Percentiles rank a stretch among this genome's conserved stretches.
Conservation (phyloP, 2,888 invertebrate species). For the Pseudococcus longispinus region DNA sequence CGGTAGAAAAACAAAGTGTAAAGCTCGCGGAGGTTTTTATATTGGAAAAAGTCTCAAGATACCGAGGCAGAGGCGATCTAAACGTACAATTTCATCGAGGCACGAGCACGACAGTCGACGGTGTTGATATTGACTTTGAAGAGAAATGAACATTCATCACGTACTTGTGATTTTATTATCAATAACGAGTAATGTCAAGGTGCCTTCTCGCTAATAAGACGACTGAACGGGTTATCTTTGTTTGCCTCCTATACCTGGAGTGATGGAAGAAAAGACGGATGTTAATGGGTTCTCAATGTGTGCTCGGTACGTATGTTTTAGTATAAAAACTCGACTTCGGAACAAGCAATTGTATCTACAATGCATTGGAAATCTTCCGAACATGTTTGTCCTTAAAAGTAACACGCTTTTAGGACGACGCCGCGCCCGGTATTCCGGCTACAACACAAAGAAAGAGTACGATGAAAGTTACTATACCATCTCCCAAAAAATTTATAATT, state of each 20-base stretch:
- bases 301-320: neutral
- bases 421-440: neutral
- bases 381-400: conserved; percentile 31
- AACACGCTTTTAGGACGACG: conserved; percentile 34
- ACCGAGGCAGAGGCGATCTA: neutral
- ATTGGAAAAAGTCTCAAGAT: neutral
- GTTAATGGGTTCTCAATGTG: conserved; percentile 38
- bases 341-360: neutral
- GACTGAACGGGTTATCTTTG: conserved; percentile 30
- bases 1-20: conserved; percentile 1
- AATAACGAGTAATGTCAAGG: conserved; percentile 37
- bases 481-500: conserved; percentile 22
- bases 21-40: conserved; percentile 17
- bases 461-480: conserved; percentile 23
- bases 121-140: conserved; percentile 36
- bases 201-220: conserved; percentile 37
- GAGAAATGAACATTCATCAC: conserved; percentile 40
- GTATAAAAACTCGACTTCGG: neutral
- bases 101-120: neutral
- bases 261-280: conserved; percentile 37
- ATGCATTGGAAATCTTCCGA: conserved; percentile 26
- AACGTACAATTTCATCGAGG: neutral
- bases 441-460: neutral
- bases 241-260: neutral
- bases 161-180: conserved; percentile 45